phyloP scores from a whole-genome alignment of 2,113 vertebrate genomes.

The Solea solea region DNA sequence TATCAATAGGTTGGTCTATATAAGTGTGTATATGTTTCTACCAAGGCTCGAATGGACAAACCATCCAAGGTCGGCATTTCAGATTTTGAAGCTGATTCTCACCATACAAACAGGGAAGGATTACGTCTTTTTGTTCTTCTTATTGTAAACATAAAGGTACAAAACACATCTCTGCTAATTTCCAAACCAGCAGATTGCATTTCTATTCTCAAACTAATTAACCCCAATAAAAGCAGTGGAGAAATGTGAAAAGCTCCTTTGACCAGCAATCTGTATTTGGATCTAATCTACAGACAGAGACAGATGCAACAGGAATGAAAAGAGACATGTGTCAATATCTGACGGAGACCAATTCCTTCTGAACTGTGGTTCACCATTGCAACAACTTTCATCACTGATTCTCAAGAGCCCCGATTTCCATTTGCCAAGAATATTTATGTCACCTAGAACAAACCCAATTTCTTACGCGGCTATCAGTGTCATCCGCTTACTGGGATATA shows the following conservation, averaged over 20 bases:
- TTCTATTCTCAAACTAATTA: conserved; percentile 24
- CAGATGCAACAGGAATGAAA: conserved; percentile 34
- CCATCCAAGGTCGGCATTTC: too few relatives aligned
- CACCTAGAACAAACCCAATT: conserved; percentile 48
- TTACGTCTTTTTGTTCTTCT: too few relatives aligned
- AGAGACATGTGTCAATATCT: conserved; percentile 30
- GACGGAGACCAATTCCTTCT: conserved; percentile 34
- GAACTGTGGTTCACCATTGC: conserved; percentile 58
- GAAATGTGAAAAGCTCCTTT: conserved; percentile 28
- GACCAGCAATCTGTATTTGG: conserved; percentile 34
- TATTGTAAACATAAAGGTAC: too few relatives aligned
- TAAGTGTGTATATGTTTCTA: too few relatives aligned
- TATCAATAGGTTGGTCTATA: too few relatives aligned
- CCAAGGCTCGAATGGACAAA: too few relatives aligned
- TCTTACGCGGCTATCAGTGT: conserved; percentile 38
- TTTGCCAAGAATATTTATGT: conserved; percentile 63
- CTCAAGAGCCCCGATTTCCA: conserved; percentile 54
- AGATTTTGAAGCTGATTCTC: too few relatives aligned
- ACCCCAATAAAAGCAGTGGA: conserved; percentile 5
- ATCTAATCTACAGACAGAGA: conserved; percentile 32
- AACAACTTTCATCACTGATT: conserved; percentile 74
- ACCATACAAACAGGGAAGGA: too few relatives aligned
- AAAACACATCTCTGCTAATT: too few relatives aligned
- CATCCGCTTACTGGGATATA: conserved; percentile 30
- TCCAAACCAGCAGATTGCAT: not conserved